phyloP scores from a whole-genome alignment of 2,888 invertebrate genomes.

The Xylota sylvarum region DNA sequence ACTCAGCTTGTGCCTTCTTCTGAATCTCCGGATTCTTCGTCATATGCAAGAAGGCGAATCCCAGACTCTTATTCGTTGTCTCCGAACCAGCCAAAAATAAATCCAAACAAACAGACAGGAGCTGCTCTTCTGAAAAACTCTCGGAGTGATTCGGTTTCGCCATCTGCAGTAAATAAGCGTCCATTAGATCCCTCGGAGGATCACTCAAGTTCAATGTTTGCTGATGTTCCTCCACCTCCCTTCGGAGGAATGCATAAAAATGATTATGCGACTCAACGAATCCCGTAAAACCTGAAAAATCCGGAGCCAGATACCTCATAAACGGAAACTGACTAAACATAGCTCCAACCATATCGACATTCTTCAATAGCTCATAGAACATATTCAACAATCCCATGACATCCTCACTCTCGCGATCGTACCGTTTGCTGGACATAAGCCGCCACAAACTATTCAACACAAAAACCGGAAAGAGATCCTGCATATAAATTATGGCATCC shows the following conservation, averaged over 20 bases:
- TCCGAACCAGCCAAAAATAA: constrained; percentile 95
- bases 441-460: constrained; percentile 93
- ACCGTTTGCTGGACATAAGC: constrained; percentile 92
- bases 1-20: constrained; percentile 90
- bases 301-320: constrained; percentile 89
- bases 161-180: constrained; percentile 90
- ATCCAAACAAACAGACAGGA: constrained; percentile 92
- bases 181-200: constrained; percentile 92
- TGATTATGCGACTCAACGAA: constrained; percentile 90
- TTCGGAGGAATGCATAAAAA: constrained; percentile 90
- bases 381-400: constrained; percentile 89
- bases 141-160: constrained; percentile 86
- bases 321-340: constrained; percentile 92
- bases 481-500: constrained; percentile 88
- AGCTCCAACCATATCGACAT: constrained; percentile 93
- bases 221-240: constrained; percentile 90
- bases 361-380: constrained; percentile 89
- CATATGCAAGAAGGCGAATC: constrained; percentile 91
- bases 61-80: constrained; percentile 92
- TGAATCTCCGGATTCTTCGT: constrained; percentile 90
- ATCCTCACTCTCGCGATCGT: constrained; percentile 89
- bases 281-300: constrained; percentile 90
- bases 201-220: constrained; percentile 86
- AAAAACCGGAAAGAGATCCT: constrained; percentile 91
- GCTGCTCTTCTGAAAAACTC: constrained; percentile 89